These are phyloP conservation scores for Calidris pygmaea DNA, from an alignment of 2,113 vertebrate genomes.

Conservation along the genomic window DNA sequence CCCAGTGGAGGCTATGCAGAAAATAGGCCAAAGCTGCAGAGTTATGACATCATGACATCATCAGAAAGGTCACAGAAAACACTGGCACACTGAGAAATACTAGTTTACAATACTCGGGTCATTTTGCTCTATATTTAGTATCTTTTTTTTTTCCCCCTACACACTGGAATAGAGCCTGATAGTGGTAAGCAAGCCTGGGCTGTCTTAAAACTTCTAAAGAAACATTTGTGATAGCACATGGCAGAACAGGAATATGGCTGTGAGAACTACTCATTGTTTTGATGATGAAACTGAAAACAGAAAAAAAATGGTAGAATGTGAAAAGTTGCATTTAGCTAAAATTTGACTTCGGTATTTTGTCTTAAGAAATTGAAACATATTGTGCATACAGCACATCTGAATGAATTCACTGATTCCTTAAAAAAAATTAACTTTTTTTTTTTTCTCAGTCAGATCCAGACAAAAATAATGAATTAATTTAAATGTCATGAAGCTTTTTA, in stretches of 20 bases:
- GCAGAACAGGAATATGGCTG: not conserved
- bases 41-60: conserved; percentile 52
- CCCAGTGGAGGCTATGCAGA: conserved; percentile 59
- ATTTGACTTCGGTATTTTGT: not conserved
- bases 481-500: not conserved
- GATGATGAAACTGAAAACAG: not conserved
- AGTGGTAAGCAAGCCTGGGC: not conserved
- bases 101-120: not conserved
- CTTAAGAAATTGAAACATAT: not conserved
- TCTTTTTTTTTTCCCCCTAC: not conserved
- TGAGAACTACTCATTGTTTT: not conserved
- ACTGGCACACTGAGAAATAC: not conserved
- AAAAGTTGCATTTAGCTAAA: not conserved
- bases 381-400: not conserved
- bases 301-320: not conserved
- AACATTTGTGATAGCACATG: not conserved
- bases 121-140: not conserved
- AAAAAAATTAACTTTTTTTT: not conserved
- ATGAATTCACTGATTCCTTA: not conserved
- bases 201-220: not conserved
- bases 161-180: not conserved
- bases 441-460: not conserved
- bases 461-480: not conserved
- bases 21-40: conserved; percentile 73
- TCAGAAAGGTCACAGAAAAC: conserved; percentile 43